A percentile compares a stretch with the other conserved stretches of the same genome.
These are phyloP conservation scores for Aethina tumida DNA, from an alignment of 1,140 invertebrate genomes.

Conservation along the genomic window DNA sequence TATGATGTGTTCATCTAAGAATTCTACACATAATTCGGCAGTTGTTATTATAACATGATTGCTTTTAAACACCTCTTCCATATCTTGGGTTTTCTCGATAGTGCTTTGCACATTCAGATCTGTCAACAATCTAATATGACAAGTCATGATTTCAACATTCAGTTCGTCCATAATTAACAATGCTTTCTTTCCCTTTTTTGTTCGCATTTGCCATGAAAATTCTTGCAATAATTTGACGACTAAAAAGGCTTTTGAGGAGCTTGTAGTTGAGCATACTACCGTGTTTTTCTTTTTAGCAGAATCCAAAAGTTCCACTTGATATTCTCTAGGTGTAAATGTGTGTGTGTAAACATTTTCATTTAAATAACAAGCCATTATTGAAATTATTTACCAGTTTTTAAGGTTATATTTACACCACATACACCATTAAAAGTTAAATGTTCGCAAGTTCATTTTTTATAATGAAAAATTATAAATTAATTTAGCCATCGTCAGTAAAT, in stretches of 20 bases:
- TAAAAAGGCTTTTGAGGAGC: conserved; percentile 79
- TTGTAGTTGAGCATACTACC: conserved; percentile 75
- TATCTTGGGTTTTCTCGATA: conserved; percentile 18
- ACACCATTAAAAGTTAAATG: too few species aligned
- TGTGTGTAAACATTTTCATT: conserved; percentile 56
- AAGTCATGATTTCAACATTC: conserved; percentile 45
- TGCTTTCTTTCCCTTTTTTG: conserved; percentile 30
- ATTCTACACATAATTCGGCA: conserved; percentile 49
- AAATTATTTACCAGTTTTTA: too few species aligned
- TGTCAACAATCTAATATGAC: conserved; percentile 36
- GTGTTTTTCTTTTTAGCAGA: conserved; percentile 68
- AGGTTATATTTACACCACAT: too few species aligned
- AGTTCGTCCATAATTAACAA: conserved; percentile 31
- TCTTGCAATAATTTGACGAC: conserved; percentile 80
- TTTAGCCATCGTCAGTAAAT: too few species aligned
- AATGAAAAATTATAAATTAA: too few species aligned
- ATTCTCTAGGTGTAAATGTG: conserved; percentile 64
- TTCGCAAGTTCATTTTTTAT: too few species aligned
- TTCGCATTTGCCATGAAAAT: conserved; percentile 45
- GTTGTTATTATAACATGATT: conserved; percentile 57
- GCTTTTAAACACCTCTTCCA: conserved; percentile 20
- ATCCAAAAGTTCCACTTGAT: conserved; percentile 74
- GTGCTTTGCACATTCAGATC: conserved; percentile 32
- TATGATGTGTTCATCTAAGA: conserved; percentile 42
- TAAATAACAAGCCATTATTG: conserved; percentile 46